These are phyloP conservation scores for Saguinus midas DNA, from an alignment of 2,113 vertebrate species.

Conservation along the genomic window DNA sequence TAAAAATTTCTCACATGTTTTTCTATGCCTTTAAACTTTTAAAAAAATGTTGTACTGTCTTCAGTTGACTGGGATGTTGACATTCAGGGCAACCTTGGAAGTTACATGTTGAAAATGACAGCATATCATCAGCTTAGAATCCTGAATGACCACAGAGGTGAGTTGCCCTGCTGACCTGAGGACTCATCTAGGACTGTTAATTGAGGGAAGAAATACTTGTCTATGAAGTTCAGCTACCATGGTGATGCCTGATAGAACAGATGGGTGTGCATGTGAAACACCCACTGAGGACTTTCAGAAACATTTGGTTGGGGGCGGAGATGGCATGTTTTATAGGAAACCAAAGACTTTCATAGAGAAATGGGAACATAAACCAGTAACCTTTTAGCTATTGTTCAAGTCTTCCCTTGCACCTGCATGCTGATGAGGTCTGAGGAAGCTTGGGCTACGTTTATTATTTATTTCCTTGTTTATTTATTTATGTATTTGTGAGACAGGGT, in stretches of 20 bases:
- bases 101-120: neutral
- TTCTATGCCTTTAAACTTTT: neutral
- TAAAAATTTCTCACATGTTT: neutral
- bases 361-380: neutral
- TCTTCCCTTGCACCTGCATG: neutral
- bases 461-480: too few species aligned
- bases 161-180: neutral
- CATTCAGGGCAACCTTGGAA: neutral
- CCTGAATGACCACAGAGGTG: neutral
- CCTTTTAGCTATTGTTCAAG: neutral
- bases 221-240: neutral
- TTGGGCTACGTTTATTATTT: neutral
- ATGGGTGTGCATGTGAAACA: neutral
- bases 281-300: neutral
- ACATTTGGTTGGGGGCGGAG: neutral
- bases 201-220: neutral
- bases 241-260: neutral
- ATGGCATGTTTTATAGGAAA: neutral
- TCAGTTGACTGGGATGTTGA: neutral
- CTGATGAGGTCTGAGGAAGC: neutral
- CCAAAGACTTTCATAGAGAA: neutral
- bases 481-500: too few species aligned
- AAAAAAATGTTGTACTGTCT: neutral
- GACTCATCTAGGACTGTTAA: neutral
- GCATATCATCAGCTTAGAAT: neutral